Base-by-base conservation (phyloP, 2,888 invertebrate species). In the Ormyrus labotus region DNA sequence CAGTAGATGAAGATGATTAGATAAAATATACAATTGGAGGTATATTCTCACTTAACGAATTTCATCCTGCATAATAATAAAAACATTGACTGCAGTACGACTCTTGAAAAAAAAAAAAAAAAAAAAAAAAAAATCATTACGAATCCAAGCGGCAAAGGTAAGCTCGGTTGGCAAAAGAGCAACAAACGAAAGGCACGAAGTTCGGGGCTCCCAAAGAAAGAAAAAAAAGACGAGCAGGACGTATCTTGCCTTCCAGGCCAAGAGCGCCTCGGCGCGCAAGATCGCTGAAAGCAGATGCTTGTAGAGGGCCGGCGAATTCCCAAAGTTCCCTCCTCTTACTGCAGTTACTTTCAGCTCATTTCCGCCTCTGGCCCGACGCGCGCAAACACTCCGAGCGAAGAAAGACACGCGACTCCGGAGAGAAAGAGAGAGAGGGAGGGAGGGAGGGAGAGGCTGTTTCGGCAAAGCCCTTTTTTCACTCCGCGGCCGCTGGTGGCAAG, bases 271-370 rank as follows among this genome's bases (percentile, higher is more conserved):
- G 63, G 73, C 7, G 48, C 51, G 19, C 72, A 64, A 78, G 78
- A 78, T 75, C 67, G 68, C 81, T 81, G 78, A 81, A 61, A 81
- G 81, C 81, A 78, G 81, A 81, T 68, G 74, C 78, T 78, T 75
- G 78, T 78, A 75, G 67, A 47, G n/a, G 58, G 11, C 68, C 63
- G 67, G 72, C 67, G 73, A 72, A 72, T 77, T 51, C 70, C 77
- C 58, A 65, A 78, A 78, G 48, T 77, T 73, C 5, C 76, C 75
- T 47, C 64, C 53, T 63, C 64, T 68, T 60, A 55, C 74, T 77
- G 74, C 77, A 79, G 76, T 81, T 81, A 82, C 82, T 82, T 79
- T 82, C 82, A 68, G 80, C 74, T 82, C 82, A 82, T 82, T 82
- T 82, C 82, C 82, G 76, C 64, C 77, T 50, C 60, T 53, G 45